phyloP scores from a whole-genome alignment of 2,113 vertebrate species.

The Dipodomys spectabilis region DNA sequence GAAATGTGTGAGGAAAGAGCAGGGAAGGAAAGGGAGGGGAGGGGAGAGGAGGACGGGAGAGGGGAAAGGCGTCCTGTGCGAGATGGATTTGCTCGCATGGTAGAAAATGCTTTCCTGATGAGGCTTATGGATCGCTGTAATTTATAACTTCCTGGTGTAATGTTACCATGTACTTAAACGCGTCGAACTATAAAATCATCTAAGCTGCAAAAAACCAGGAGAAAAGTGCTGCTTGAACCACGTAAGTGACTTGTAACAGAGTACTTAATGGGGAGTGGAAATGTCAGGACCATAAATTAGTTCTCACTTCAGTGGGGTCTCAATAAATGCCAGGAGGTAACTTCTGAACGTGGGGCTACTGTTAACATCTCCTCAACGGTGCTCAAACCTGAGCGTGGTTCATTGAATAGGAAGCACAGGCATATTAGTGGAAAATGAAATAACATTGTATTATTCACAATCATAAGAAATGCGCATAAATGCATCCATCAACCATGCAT shows the following conservation, averaged over 20 bases:
- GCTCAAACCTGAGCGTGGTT: constrained; percentile 12
- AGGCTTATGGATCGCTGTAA: constrained; percentile 46
- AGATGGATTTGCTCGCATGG: background rate
- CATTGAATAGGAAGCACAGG: constrained; percentile 48
- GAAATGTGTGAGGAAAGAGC: background rate
- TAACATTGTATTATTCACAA: constrained; percentile 17
- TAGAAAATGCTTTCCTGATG: background rate
- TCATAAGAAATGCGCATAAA: constrained; percentile 54
- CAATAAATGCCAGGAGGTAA: constrained; percentile 69
- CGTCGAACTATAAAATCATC: constrained; percentile 72
- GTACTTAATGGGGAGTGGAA: constrained; percentile 81
- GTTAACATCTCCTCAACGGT: constrained; percentile 62
- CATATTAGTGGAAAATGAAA: constrained; percentile 67
- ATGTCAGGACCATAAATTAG: constrained; percentile 82
- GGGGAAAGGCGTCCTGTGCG: background rate
- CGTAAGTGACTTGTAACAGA: constrained; percentile 72
- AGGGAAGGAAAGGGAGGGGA: too few relatives aligned
- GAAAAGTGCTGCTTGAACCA: constrained; percentile 67
- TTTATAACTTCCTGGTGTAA: constrained; percentile 44
- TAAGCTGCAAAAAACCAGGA: constrained; percentile 68
- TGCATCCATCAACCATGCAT: background rate
- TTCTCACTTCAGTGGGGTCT: constrained; percentile 71
- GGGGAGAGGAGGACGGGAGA: too few relatives aligned
- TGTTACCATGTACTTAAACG: constrained; percentile 60
- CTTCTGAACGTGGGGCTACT: constrained; percentile 47